Percentiles rank a stretch among this genome's conserved stretches.
Conservation (phyloP, 2,888 invertebrate genomes). For the Diarsia brunnea region DNA sequence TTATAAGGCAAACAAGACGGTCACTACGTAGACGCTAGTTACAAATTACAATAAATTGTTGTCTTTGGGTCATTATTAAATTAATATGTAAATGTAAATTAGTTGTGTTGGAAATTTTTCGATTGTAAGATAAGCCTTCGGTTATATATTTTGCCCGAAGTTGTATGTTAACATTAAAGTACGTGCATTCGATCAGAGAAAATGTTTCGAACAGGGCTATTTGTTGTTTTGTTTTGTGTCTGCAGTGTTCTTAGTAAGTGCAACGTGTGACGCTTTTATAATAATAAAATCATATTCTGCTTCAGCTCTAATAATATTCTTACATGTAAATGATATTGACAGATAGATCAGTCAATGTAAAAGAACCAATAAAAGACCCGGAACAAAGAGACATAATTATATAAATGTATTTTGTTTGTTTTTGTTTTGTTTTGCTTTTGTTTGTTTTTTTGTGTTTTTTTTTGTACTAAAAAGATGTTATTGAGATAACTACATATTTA, state of each 20-base stretch:
- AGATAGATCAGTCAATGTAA: too few relatives aligned
- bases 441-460: too few relatives aligned
- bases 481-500: too few relatives aligned
- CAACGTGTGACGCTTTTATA: neutral
- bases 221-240: neutral
- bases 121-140: neutral
- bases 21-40: neutral
- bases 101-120: neutral
- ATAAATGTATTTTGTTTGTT: too few relatives aligned
- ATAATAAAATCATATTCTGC: neutral
- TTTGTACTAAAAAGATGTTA: too few relatives aligned
- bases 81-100: neutral
- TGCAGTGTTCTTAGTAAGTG: slow-evolving; percentile 10
- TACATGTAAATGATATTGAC: too few relatives aligned
- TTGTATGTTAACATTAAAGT: neutral
- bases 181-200: neutral
- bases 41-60: neutral
- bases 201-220: slow-evolving; percentile 2
- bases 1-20: neutral
- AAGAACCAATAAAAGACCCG: too few relatives aligned
- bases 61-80: neutral
- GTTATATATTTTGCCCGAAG: neutral
- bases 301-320: too few relatives aligned
- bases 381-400: too few relatives aligned
- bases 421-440: too few relatives aligned